Base-by-base conservation (phyloP, 2,797 vertebrate genomes). In the Neosilurus hyrtlii region DNA sequence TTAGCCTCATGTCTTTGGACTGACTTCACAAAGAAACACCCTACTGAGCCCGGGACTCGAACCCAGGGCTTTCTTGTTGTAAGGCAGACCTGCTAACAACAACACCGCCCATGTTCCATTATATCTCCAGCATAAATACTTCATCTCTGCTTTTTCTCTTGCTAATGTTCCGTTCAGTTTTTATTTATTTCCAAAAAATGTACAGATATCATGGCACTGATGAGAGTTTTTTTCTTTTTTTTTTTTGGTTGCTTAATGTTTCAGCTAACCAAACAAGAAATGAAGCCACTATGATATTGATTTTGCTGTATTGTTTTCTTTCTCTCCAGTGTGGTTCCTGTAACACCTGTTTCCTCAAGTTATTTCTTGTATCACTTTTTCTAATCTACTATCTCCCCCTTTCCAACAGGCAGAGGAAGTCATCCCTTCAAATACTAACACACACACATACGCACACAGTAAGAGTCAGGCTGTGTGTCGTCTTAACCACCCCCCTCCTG, bases 381-480 rank as follows among this genome's bases (percentile, higher is more conserved):
- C 37, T 63, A 37, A 16, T 54, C 43, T 72, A 74, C 68, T 51
- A 26, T 37, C 54, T 80, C 73, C 54, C 12, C 61, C 72, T 26
- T 74, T 86, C 67, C 79, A 79, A 10, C 26, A 65, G 75, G 14
- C 51, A 73, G 68, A 68, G 82, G 66, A 83, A 72, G 79, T 72
- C 7, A 1, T 81, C 30, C 37, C 79, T 61, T 81, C 62, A 66
- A 22, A 76, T 66, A 49, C 30, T 57, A n/a, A 73, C 52, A 82
- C 52, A 59, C 61, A 77, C 57, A 43, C 15, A 65, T 30, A 79
- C 54, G 24, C 75, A 79, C 88, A 91, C 89, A 90, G 90, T 85
- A 83, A 79, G 79, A 90, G 90, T 80, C 51, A 52, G 84, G 82
- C 82, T 76, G 89, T 84, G 73, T 91, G 85, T 87, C 88, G 82